These are phyloP conservation scores for Mirza zaza DNA, from an alignment of 2,113 vertebrate species.

Conservation along the genomic window DNA sequence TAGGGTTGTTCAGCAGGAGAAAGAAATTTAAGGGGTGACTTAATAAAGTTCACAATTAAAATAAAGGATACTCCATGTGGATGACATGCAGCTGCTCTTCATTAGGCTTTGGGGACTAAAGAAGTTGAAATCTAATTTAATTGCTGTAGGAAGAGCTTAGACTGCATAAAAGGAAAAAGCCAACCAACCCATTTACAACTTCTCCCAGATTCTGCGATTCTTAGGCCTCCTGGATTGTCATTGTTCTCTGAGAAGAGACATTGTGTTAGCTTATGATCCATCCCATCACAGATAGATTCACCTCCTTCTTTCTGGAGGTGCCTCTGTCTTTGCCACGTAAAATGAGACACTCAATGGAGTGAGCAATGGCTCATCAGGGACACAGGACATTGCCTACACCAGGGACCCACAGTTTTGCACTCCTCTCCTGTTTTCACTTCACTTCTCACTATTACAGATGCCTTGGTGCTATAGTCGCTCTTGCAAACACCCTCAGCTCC, in stretches of 20 bases:
- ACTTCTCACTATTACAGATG: neutral
- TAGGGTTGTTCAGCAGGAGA: neutral
- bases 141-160: constrained; percentile 10
- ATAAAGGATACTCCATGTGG: neutral
- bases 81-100: constrained; percentile 57
- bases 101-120: constrained; percentile 43
- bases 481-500: neutral
- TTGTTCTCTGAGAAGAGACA: neutral
- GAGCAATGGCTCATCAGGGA: neutral
- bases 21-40: constrained; percentile 27
- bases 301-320: neutral
- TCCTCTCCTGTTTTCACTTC: neutral
- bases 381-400: neutral
- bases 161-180: neutral
- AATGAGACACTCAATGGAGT: neutral
- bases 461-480: neutral
- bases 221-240: neutral
- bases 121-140: constrained; percentile 57
- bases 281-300: neutral
- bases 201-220: neutral
- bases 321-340: neutral
- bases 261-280: neutral
- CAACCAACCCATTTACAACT: neutral
- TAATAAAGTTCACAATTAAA: constrained; percentile 50
- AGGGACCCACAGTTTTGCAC: neutral